Evolutionary conservation across 2,113 vertebrate species (phyloP).

Genomic region (Psittacula cyanocephala): DNA sequence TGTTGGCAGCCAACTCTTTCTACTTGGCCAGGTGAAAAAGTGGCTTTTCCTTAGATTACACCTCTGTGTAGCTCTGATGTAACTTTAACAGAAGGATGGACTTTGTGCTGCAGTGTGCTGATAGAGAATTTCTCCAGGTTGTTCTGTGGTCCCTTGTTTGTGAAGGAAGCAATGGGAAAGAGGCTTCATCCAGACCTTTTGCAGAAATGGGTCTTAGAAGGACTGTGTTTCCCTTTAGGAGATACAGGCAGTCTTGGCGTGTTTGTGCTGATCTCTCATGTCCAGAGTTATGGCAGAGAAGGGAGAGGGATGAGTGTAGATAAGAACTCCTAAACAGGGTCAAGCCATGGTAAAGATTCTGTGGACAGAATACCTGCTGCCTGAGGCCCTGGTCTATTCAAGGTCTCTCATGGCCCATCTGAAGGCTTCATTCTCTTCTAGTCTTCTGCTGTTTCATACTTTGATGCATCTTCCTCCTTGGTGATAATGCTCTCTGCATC

Average conservation of each 20-base stretch:
- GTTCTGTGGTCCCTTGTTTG: background rate
- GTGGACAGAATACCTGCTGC: background rate
- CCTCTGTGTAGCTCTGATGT: background rate
- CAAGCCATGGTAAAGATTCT: background rate
- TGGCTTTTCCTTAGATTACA: background rate
- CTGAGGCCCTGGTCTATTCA: background rate
- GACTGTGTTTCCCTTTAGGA: background rate
- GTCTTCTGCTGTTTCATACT: background rate
- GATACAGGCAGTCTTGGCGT: background rate
- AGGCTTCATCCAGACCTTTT: background rate
- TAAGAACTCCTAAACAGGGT: background rate
- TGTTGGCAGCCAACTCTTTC: background rate
- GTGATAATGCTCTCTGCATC: rapidly evolving
- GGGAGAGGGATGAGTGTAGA: background rate
- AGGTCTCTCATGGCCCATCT: rapidly evolving
- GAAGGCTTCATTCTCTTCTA: background rate
- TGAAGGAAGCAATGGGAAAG: background rate
- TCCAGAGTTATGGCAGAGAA: background rate
- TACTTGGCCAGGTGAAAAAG: background rate
- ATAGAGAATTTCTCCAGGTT: background rate
- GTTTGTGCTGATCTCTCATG: rapidly evolving
- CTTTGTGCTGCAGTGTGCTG: background rate
- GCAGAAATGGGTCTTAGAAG: background rate
- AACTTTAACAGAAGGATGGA: rapidly evolving
- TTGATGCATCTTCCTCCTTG: background rate